Base-by-base conservation (phyloP, 2,888 invertebrate genomes). In the Drosophila atripex region DNA sequence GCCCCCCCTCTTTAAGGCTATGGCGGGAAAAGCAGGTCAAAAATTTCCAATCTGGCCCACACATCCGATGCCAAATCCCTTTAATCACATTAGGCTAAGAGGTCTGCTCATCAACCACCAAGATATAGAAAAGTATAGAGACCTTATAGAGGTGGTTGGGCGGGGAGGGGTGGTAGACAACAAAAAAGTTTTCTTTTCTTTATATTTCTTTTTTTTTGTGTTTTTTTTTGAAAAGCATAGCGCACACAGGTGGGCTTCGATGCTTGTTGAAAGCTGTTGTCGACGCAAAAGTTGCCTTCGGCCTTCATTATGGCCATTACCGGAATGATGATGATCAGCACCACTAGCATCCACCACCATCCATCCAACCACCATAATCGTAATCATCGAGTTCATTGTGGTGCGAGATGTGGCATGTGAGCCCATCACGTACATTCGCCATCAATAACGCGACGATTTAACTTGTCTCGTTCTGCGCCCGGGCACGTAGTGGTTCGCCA, bases 381-480 rank as follows among this genome's bases (percentile, higher is more conserved):
- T 78, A 23, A 60, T 75, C 18, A 54, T 56, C 41, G 30, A 47
- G 32, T 55, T 56, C 43, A 43, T 32, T 32, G 71, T 66, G 68
- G 63, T 68, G 28, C 52, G 68, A 78, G 68, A 78, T 68, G 73
- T 70, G 72, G 66, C 49, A 59, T 80, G 74, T 88, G 86, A 88
- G 85, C 85, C 88, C 86, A 88, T 88, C 85, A 86, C 85, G 85
- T 86, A 86, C 78, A 76, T 84, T 86, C 73, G 82, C 87, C 85
- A 86, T 86, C 88, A 86, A 86, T 86, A 86, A 88, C 88, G 85
- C 82, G 79, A 86, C 88, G 85, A 85, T 86, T 88, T 88, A 84
- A 78, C 84, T 86, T 85, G 84, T 88, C 84, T 88, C 86, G 80
- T 88, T 79, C 80, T 61, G 60, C 28, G 74, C 70, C 76, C 53